These are phyloP conservation scores for Irena cyanogastra DNA, from an alignment of 2,113 vertebrate genomes.

Conservation along the genomic window DNA sequence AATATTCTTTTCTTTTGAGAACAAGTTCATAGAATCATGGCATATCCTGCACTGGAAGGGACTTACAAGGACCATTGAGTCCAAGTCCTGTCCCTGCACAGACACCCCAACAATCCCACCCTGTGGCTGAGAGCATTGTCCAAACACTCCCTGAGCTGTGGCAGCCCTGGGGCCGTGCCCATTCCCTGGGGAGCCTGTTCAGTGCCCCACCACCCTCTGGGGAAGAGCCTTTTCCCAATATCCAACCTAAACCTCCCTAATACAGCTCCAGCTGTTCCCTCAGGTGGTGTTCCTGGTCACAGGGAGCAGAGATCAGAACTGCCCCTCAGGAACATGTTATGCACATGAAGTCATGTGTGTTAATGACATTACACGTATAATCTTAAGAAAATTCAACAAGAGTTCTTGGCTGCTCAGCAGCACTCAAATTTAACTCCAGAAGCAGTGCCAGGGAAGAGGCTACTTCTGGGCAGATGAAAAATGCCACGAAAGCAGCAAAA, in stretches of 20 bases:
- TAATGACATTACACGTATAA: not conserved
- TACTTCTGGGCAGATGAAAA: not conserved
- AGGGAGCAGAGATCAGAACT: not conserved
- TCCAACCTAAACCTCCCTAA: not conserved
- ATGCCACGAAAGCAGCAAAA: not conserved
- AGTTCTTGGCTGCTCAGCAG: not conserved
- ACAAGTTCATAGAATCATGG: not conserved
- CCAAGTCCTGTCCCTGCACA: not conserved
- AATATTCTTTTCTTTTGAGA: not conserved
- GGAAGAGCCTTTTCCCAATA: not conserved
- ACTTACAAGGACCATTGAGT: not conserved
- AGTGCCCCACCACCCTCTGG: not conserved
- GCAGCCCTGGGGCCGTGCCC: rapidly evolving
- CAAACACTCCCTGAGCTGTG: not conserved
- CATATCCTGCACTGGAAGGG: not conserved
- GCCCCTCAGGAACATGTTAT: not conserved
- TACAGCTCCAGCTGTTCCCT: not conserved
- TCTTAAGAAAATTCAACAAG: not conserved
- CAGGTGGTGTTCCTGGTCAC: not conserved
- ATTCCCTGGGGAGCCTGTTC: not conserved
- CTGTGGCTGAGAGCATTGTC: not conserved
- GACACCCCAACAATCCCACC: not conserved
- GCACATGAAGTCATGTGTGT: not conserved
- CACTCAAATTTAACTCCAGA: not conserved
- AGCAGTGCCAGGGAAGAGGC: not conserved